These are phyloP conservation scores for Orchesella cincta DNA, from an alignment of 1,140 invertebrate species.

Conservation along the genomic window DNA sequence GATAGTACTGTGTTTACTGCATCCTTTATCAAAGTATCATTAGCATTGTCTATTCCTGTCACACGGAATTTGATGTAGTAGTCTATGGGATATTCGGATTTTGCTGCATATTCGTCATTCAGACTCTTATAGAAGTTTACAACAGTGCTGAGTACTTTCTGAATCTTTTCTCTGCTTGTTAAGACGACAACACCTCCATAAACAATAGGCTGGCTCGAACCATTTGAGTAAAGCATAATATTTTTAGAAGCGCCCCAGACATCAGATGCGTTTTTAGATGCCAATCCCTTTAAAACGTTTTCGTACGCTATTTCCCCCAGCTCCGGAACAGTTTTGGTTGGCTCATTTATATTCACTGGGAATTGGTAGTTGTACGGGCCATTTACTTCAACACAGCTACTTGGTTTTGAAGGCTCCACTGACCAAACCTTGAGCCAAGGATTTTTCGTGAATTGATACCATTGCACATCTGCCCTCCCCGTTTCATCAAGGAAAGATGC, in stretches of 20 bases:
- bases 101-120: slow-evolving; percentile 9
- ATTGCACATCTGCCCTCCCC: slow-evolving; percentile 35
- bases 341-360: slow-evolving; percentile 27
- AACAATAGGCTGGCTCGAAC: slow-evolving; percentile 28
- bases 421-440: slow-evolving; percentile 41
- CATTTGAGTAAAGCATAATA: slow-evolving; percentile 35
- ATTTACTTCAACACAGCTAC: background rate
- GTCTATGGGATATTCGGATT: slow-evolving; percentile 37
- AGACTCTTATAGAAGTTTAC: slow-evolving; percentile 15
- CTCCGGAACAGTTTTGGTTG: slow-evolving; percentile 21
- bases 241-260: slow-evolving; percentile 44
- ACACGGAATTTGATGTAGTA: slow-evolving; percentile 37
- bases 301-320: slow-evolving; percentile 7
- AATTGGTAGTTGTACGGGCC: slow-evolving; percentile 41
- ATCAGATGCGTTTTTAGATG: slow-evolving; percentile 6
- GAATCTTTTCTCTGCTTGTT: slow-evolving; percentile 15
- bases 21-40: slow-evolving; percentile 6
- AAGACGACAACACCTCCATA: slow-evolving; percentile 33
- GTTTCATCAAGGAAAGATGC: slow-evolving; percentile 9
- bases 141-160: slow-evolving; percentile 20
- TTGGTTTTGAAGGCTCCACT: slow-evolving; percentile 4
- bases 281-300: background rate
- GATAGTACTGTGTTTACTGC: slow-evolving; percentile 9
- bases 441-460: slow-evolving; percentile 39
- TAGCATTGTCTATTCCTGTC: slow-evolving; percentile 27